phyloP scores from a whole-genome alignment of 2,113 vertebrate genomes.

The Pollachius pollachius region DNA sequence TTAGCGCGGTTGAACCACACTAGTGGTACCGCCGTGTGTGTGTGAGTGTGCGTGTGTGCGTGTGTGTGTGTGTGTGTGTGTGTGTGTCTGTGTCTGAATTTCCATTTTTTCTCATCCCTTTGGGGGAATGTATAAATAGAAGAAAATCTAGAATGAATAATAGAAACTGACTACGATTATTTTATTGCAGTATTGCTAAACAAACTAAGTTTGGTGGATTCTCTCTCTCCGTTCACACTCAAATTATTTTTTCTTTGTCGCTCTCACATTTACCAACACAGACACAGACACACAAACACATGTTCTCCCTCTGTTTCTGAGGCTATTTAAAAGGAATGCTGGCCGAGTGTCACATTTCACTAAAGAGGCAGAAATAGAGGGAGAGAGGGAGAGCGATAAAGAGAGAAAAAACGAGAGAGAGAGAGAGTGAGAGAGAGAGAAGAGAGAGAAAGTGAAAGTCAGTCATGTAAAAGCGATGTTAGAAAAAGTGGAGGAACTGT shows the following conservation, averaged over 20 bases:
- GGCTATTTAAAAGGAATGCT: conserved; percentile 53
- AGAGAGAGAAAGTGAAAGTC: too few species aligned
- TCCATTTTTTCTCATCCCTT: neutral
- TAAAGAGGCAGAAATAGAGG: conserved; percentile 46
- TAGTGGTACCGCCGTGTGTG: conserved; percentile 10
- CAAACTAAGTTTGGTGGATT: conserved; percentile 13
- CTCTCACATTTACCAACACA: conserved; percentile 4
- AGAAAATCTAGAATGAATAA: conserved; percentile 6
- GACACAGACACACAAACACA: neutral
- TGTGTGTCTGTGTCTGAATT: neutral
- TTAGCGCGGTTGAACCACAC: conserved; percentile 21
- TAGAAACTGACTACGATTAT: too few species aligned
- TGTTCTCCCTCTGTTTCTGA: conserved; percentile 13
- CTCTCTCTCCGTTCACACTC: neutral
- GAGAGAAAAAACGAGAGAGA: conserved; percentile 25
- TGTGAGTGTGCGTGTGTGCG: conserved; percentile 18
- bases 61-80: conserved; percentile 7
- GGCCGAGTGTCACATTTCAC: conserved; percentile 59
- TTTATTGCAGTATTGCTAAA: conserved; percentile 7
- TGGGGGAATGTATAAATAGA: neutral
- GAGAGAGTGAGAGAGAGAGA: conserved; percentile 9
- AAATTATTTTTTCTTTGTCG: neutral
- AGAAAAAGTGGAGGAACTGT: conserved; percentile 21
- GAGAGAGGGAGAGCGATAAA: conserved; percentile 11
- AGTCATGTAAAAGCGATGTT: neutral